phyloP scores from a whole-genome alignment of 2,797 vertebrate species.

The Choloepus didactylus region DNA sequence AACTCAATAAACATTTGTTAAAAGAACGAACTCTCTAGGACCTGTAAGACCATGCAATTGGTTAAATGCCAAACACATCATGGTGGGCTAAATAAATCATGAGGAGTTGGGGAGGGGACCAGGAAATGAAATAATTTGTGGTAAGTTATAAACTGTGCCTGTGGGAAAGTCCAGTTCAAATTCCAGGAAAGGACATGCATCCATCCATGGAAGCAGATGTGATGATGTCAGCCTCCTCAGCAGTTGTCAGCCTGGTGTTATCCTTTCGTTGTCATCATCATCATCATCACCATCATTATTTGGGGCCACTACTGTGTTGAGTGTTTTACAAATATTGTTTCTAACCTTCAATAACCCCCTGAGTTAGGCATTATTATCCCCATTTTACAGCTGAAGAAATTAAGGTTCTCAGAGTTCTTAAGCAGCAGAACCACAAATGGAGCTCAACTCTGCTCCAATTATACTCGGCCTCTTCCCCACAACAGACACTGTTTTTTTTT shows the following conservation, averaged over 20 bases:
- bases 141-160: not conserved
- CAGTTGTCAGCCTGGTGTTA: not conserved
- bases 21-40: not conserved
- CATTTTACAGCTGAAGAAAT: not conserved
- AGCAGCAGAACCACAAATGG: not conserved
- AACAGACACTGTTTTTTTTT: too few species aligned
- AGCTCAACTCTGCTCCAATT: not conserved
- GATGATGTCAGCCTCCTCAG: not conserved
- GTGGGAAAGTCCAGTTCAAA: constrained; percentile 29
- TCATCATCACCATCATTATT: not conserved
- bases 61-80: not conserved
- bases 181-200: not conserved
- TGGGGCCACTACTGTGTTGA: not conserved
- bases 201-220: not conserved
- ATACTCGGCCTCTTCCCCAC: not conserved
- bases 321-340: not conserved
- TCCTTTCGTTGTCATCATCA: not conserved
- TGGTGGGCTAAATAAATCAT: not conserved
- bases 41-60: not conserved
- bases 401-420: not conserved
- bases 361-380: not conserved
- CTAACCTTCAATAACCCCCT: not conserved
- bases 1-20: constrained; percentile 30
- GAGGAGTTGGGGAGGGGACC: not conserved
- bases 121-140: not conserved